These are phyloP conservation scores for Nomia melanderi DNA, from an alignment of 1,140 invertebrate genomes.

Conservation along the genomic window DNA sequence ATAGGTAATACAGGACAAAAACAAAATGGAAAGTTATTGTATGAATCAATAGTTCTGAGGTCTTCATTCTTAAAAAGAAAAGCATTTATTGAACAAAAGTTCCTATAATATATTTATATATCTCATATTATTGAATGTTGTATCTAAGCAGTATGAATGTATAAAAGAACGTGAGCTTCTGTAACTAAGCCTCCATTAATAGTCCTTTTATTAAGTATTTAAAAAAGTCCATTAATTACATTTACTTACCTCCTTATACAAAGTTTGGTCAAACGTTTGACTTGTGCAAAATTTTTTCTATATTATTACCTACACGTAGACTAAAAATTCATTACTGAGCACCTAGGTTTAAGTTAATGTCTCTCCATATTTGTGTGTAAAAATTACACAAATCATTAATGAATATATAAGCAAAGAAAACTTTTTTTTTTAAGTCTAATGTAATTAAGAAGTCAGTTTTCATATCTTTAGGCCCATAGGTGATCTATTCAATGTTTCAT, in stretches of 20 bases:
- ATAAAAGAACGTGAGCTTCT: slow-evolving; percentile 53
- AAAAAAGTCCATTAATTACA: slow-evolving; percentile 56
- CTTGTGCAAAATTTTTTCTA: slow-evolving; percentile 53
- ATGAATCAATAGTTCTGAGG: slow-evolving; percentile 36
- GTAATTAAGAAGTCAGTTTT: background rate
- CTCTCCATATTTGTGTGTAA: background rate
- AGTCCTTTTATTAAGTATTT: slow-evolving; percentile 35
- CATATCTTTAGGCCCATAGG: slow-evolving; percentile 20
- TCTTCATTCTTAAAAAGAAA: slow-evolving; percentile 2
- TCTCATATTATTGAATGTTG: slow-evolving; percentile 29
- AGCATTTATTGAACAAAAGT: slow-evolving; percentile 11
- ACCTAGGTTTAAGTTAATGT: slow-evolving; percentile 3
- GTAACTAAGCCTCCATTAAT: slow-evolving; percentile 44
- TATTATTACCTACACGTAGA: slow-evolving; percentile 27
- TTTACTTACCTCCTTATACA: slow-evolving; percentile 31
- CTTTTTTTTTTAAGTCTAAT: background rate
- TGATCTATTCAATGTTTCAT: background rate
- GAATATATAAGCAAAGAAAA: slow-evolving; percentile 9
- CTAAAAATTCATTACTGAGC: slow-evolving; percentile 30
- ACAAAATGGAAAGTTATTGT: background rate
- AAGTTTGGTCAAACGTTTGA: slow-evolving; percentile 54
- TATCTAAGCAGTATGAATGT: slow-evolving; percentile 55
- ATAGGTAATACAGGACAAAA: background rate
- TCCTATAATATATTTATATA: slow-evolving; percentile 19
- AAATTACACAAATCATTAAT: slow-evolving; percentile 29